These are phyloP conservation scores for Apodemus speciosus DNA, from an alignment of 2,113 vertebrate genomes.

Conservation along the genomic window DNA sequence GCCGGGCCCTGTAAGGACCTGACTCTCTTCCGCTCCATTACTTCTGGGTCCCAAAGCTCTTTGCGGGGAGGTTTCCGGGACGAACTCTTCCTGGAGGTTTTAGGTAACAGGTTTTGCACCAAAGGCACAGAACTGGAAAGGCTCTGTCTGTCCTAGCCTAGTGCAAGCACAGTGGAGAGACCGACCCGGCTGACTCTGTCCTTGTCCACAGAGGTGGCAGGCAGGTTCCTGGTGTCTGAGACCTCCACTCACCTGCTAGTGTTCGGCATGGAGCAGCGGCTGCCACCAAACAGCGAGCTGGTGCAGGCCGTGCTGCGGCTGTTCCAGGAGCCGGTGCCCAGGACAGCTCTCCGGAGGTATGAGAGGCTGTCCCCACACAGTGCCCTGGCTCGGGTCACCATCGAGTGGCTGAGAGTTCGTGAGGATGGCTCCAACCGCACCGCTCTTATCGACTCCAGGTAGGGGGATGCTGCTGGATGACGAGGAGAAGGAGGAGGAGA, in stretches of 20 bases:
- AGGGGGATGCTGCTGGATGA: constrained; percentile 88
- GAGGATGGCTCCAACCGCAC: constrained; percentile 91
- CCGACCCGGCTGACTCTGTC: neutral
- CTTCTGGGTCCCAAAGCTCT: neutral
- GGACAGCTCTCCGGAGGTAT: constrained; percentile 77
- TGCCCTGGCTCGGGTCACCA: constrained; percentile 90
- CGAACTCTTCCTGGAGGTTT: neutral
- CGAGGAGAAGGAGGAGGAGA: fast-evolving
- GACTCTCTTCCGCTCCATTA: neutral
- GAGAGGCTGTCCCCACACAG: constrained; percentile 66
- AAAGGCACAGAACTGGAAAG: neutral
- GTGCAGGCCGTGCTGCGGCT: constrained; percentile 88
- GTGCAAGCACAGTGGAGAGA: neutral
- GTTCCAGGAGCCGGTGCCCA: constrained; percentile 84
- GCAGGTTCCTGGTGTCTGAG: neutral
- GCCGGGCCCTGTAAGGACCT: neutral
- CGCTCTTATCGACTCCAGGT: constrained; percentile 93
- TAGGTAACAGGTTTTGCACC: neutral
- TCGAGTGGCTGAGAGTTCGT: constrained; percentile 92
- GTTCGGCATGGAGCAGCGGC: constrained; percentile 77
- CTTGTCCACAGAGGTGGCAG: neutral
- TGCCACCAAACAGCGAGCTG: constrained; percentile 92
- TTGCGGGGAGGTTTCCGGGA: too few relatives aligned
- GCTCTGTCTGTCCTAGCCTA: neutral
- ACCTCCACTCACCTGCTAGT: neutral